Conservation (phyloP, 2,797 vertebrate genomes). For the Eidolon dupreanum region DNA sequence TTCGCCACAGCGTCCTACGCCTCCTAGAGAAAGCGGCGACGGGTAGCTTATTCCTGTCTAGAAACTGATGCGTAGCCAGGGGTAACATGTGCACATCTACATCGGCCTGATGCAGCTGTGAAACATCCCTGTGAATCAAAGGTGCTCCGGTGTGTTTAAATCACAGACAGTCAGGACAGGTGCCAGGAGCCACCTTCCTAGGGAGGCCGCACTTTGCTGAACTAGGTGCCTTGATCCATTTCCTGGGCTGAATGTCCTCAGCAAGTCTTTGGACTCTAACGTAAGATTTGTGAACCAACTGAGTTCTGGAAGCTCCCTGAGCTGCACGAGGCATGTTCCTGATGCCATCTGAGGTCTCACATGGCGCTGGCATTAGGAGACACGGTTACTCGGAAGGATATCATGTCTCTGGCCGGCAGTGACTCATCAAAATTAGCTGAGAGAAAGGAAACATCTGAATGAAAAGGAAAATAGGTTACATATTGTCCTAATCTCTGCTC, state of each 20-base stretch:
- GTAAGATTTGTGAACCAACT: not conserved
- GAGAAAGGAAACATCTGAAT: not conserved
- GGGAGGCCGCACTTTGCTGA: not conserved
- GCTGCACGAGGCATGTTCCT: not conserved
- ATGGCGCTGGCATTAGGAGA: not conserved
- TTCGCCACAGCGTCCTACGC: not conserved
- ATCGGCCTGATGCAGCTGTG: constrained; percentile 19
- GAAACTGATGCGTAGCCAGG: constrained; percentile 36
- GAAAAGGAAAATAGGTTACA: not conserved
- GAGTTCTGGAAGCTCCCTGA: not conserved
- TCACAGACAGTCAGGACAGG: not conserved
- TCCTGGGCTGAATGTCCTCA: not conserved
- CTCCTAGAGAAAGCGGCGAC: not conserved
- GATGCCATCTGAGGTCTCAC: not conserved
- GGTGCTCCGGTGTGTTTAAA: not conserved
- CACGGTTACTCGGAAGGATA: not conserved
- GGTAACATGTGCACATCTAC: not conserved
- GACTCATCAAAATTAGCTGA: not conserved
- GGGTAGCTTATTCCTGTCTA: not conserved
- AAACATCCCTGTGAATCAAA: constrained; percentile 45
- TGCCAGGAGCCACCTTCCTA: not conserved
- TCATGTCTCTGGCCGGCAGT: not conserved
- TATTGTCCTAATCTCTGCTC: not conserved
- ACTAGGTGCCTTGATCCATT: not conserved
- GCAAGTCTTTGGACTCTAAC: not conserved